A percentile compares a stretch with the other conserved stretches of the same genome.
Conservation (phyloP, 1,140 invertebrate genomes). For the Hylaeus volcanicus region DNA sequence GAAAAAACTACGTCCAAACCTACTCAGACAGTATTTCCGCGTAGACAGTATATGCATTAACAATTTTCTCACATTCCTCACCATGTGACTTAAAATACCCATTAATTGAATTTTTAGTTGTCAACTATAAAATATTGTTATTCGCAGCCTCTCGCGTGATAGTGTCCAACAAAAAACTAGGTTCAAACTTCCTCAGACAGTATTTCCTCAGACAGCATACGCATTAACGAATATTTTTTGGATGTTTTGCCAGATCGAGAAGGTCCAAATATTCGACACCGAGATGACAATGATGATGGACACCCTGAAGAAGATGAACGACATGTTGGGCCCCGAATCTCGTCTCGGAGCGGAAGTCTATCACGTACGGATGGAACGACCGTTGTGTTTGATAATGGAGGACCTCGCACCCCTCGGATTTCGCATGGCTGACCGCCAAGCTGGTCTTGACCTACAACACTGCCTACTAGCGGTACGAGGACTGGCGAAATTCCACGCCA, state of each 20-base stretch:
- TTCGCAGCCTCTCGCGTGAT: too few species aligned
- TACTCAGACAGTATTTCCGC: too few species aligned
- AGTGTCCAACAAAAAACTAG: too few species aligned
- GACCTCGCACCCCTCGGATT: conserved; percentile 81
- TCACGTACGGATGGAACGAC: conserved; percentile 70
- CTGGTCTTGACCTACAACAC: conserved; percentile 81
- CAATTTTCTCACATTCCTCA: too few species aligned
- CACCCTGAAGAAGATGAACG: conserved; percentile 73
- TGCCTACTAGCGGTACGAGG: conserved; percentile 80
- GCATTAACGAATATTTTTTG: background rate
- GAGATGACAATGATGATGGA: conserved; percentile 77
- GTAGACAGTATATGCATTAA: too few species aligned
- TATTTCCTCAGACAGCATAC: too few species aligned
- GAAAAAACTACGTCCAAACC: too few species aligned
- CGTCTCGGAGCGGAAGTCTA: conserved; percentile 67
- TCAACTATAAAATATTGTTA: too few species aligned
- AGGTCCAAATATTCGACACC: conserved; percentile 65
- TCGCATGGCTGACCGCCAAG: conserved; percentile 80
- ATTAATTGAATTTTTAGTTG: too few species aligned
- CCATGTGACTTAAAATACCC: too few species aligned
- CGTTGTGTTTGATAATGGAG: conserved; percentile 80
- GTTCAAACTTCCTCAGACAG: too few species aligned
- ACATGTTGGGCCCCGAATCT: conserved; percentile 49
- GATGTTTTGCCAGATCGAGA: conserved; percentile 59
- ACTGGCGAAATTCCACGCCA: conserved; percentile 83